Conservation (phyloP, 2,888 invertebrate genomes). For the Keiferia lycopersicella region DNA sequence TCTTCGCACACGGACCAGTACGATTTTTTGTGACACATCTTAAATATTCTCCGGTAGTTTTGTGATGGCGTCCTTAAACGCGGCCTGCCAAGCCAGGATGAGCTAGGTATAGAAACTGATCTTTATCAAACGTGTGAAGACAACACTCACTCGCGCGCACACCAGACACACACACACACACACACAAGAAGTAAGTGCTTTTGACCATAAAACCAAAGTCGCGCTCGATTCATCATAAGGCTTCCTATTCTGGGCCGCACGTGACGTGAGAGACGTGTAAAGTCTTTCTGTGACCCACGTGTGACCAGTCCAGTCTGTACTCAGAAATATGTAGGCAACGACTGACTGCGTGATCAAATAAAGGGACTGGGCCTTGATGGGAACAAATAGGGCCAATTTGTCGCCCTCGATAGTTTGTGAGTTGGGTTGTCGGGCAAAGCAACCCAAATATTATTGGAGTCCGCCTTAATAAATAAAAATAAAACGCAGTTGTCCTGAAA, state of each 20-base stretch:
- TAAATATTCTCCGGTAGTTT: no score
- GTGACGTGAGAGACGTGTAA: neutral
- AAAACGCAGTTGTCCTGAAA: no score
- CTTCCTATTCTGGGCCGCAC: no score
- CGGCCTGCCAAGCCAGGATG: no score
- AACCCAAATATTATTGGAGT: neutral
- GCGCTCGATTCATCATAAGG: no score
- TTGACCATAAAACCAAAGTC: no score
- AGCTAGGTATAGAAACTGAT: no score
- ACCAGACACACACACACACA: no score
- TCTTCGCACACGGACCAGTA: neutral
- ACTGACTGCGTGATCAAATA: constrained; percentile 6
- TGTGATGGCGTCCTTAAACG: no score
- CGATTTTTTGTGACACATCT: neutral
- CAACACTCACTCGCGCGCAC: no score
- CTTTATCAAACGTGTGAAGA: no score
- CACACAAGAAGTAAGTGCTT: no score
- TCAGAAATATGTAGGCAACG: neutral
- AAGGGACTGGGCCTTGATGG: constrained; percentile 12
- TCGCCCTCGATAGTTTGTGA: constrained; percentile 2
- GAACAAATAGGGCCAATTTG: constrained; percentile 19
- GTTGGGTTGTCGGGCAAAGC: neutral
- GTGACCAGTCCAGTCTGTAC: neutral
- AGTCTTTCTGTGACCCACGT: neutral
- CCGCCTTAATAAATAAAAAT: neutral